Percentiles rank a stretch among this genome's conserved stretches.
Conservation (phyloP, 2,797 vertebrate genomes). For the Sebastes elongatus region DNA sequence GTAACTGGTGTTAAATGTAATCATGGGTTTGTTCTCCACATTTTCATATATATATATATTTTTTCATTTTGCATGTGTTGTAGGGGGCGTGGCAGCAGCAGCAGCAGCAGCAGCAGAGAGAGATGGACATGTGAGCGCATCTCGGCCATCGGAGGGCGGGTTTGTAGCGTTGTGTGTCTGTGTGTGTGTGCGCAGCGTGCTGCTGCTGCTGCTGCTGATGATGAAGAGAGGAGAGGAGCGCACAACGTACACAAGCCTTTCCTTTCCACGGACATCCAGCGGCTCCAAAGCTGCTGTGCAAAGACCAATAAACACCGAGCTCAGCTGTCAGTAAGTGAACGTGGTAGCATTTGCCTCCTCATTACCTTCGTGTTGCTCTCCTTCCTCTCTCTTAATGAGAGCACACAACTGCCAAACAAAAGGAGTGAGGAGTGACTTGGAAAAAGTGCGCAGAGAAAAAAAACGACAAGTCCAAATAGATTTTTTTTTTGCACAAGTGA, state of each 20-base stretch:
- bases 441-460: conserved; percentile 49
- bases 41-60: no score
- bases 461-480: background rate
- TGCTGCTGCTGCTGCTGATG: conserved; percentile 31
- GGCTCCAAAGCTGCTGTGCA: conserved; percentile 20
- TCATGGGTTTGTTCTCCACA: no score
- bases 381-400: background rate
- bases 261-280: conserved; percentile 30
- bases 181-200: conserved; percentile 51
- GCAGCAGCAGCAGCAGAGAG: background rate
- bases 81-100: conserved; percentile 55
- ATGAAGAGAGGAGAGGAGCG: conserved; percentile 43
- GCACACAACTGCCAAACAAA: conserved; percentile 36
- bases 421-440: conserved; percentile 39
- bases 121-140: conserved; percentile 58
- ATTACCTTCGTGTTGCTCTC: background rate
- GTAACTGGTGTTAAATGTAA: no score
- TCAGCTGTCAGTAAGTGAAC: conserved; percentile 15
- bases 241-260: conserved; percentile 46
- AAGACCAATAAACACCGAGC: conserved; percentile 8
- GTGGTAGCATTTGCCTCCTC: conserved; percentile 36
- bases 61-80: no score
- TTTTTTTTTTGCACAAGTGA: conserved; percentile 19
- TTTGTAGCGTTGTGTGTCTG: conserved; percentile 48
- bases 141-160: conserved; percentile 75